These are phyloP conservation scores for Rhombomys opimus DNA, from an alignment of 2,113 vertebrate species.

Conservation along the genomic window DNA sequence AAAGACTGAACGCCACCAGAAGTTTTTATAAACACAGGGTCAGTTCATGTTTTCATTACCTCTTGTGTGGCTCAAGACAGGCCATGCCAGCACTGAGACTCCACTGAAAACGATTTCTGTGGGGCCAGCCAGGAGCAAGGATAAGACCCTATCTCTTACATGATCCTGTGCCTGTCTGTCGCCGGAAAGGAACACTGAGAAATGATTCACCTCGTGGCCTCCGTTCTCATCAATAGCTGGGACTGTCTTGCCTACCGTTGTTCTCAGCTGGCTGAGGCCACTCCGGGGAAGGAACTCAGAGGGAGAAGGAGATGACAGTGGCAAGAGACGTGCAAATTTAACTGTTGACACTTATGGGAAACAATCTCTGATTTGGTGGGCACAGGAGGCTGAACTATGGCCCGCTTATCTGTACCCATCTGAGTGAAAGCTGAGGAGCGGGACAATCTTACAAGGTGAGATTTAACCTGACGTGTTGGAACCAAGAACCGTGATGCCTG, in stretches of 20 bases:
- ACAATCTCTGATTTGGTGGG: fast-evolving
- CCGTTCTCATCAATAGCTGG: background rate
- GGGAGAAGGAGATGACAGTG: background rate
- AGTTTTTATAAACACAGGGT: background rate
- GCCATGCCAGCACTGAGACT: background rate
- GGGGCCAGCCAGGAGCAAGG: background rate
- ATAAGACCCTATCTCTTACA: background rate
- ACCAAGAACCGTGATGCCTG: background rate
- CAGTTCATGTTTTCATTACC: background rate
- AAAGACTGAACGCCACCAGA: background rate
- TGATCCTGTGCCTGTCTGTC: fast-evolving
- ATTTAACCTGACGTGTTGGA: too few species aligned
- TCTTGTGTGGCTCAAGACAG: too few species aligned
- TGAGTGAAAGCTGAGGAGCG: fast-evolving
- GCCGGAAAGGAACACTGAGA: too few species aligned
- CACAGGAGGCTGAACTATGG: fast-evolving
- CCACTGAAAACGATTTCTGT: background rate
- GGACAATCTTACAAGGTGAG: background rate
- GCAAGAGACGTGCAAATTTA: background rate
- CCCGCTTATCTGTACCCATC: fast-evolving
- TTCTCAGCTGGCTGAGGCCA: background rate
- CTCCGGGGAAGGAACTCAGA: background rate
- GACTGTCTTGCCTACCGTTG: background rate
- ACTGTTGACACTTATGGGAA: fast-evolving
- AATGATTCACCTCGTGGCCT: background rate